Evolutionary conservation across 1,140 invertebrate genomes (phyloP).

Genomic region (Ceratosolen solmsi): DNA sequence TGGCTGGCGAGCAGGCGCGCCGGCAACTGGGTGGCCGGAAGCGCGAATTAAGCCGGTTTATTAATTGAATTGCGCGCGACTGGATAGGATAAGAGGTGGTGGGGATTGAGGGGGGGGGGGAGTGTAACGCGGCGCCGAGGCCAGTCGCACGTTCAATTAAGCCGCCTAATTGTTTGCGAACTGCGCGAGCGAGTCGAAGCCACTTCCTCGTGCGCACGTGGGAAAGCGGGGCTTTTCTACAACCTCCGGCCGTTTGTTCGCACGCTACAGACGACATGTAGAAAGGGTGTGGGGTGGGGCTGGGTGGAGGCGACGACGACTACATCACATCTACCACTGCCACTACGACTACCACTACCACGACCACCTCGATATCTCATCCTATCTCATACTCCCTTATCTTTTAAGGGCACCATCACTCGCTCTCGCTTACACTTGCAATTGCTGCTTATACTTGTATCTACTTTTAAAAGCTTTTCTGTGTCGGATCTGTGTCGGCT

Average conservation of each 20-base stretch:
- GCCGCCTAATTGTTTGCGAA: constrained; percentile 31
- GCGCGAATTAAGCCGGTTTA: constrained; percentile 67
- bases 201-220: constrained; percentile 41
- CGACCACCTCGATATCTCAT: no score
- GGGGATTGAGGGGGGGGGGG: neutral
- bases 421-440: no score
- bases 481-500: neutral
- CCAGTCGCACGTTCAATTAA: constrained; percentile 47
- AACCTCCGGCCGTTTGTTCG: neutral
- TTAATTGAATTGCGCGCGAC: constrained; percentile 64
- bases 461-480: constrained; percentile 29
- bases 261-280: neutral
- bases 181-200: neutral
- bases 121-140: neutral
- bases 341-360: neutral
- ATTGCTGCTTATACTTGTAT: constrained; percentile 20
- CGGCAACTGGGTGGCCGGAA: constrained; percentile 57
- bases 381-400: no score
- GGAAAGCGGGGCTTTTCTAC: constrained; percentile 33
- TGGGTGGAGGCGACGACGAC: neutral
- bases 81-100: neutral
- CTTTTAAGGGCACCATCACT: no score
- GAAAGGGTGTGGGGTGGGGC: neutral
- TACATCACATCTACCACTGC: neutral
- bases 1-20: no score